Evolutionary conservation across 2,888 invertebrate genomes (phyloP), one percentile per base, ranked within the genome.

Genomic region (Stictocephala bisonia): DNA sequence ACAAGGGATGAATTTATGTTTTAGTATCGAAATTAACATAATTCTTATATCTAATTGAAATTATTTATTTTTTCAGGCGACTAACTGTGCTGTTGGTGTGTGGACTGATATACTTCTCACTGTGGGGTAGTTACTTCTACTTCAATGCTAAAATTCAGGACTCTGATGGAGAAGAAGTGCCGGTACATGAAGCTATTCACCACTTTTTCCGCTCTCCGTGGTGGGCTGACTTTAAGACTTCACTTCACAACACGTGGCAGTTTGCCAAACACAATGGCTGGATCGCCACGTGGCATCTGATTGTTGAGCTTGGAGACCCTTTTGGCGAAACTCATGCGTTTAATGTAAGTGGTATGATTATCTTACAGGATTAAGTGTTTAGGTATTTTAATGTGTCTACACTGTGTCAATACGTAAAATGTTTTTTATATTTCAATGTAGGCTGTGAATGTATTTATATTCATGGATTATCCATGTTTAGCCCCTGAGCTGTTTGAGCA

Each of bases 321-420:
- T 91, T 93, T 79, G 97, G 97, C 0, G 96, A 97, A 83, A 90
- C 92, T 76, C 95, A 96, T 83, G 94, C 97, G 1, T 93, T 92
- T 80, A 93, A 90, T 87, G 92, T 95, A 78, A 79, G 76, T 27
- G 13, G 13, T 9, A 35, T 13, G n/a, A n/a, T n/a, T n/a, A n/a
- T n/a, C n/a, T n/a, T n/a, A n/a, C n/a, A n/a, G n/a, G n/a, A n/a
- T n/a, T n/a, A n/a, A n/a, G n/a, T n/a, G n/a, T n/a, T n/a, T n/a
- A n/a, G n/a, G n/a, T n/a, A n/a, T n/a, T n/a, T n/a, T n/a, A n/a
- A n/a, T n/a, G n/a, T n/a, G n/a, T n/a, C n/a, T n/a, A n/a, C n/a
- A n/a, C n/a, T n/a, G n/a, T n/a, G n/a, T n/a, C n/a, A n/a, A n/a
- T n/a, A n/a, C n/a, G n/a, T n/a, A n/a, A n/a, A n/a, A n/a, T n/a